Base-by-base conservation (phyloP, 2,113 vertebrate genomes). In the Miniopterus natalensis region DNA sequence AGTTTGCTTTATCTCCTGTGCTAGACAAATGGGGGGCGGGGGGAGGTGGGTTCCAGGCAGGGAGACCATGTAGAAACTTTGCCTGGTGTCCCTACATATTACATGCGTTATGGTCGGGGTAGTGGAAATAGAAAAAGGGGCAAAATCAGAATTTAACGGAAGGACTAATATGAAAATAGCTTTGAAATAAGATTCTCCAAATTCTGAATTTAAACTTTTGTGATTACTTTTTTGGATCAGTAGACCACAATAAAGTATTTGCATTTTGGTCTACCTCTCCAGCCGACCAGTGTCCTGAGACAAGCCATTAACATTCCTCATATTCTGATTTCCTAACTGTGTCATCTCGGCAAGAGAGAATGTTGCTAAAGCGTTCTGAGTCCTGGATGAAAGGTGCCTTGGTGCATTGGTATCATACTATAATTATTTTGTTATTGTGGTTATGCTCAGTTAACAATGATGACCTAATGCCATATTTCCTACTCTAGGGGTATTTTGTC, bases 261-360 rank as follows among this genome's bases (percentile, higher is more conserved):
- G 55, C 59, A 68, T 92, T 88, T 92, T 31, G 23, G 23, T 85
- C 55, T 84, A 8, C 36, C 23, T 9, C 23, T 97, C 63, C 86
- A 84, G 74, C 18, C 84, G 96, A 88, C 90, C 79, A 4, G 9
- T 91, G 90, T 63, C 73, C 96, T 47, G 6, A 95, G 78, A 95
- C 7, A 23, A 83, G 45, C 92, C 87, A 65, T 90, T 94, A 78
- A 88, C 78, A 92, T 96, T 86, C 81, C 31, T 88, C 55, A 11
- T 74, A 40, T 90, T 68, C 20, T 78, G 42, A 78, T 92, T 95
- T 31, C 53, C 45, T 63, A 15, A 15, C 55, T 20, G 9, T 71
- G 31, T 68, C 73, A 74, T 65, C 61, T 25, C 20, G 40, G 42
- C 49, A 42, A 70, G 75, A 80, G 55, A n/a, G 47, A 47, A 31